phyloP scores from a whole-genome alignment of 2,888 invertebrate species.

The Dorcus hopei region DNA sequence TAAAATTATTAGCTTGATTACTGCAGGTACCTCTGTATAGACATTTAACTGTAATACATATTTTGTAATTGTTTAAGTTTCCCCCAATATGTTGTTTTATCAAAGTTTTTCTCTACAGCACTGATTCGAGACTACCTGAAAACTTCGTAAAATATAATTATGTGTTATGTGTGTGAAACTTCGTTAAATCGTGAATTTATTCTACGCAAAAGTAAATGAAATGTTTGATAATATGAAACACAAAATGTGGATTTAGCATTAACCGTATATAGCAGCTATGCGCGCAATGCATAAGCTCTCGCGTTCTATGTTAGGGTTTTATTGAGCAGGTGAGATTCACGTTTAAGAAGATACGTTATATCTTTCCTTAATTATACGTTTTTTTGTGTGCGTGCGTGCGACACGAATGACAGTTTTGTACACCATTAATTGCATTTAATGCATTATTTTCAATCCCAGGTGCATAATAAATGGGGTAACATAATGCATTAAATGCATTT shows the following conservation, averaged over 20 bases:
- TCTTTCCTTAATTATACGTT: conserved; percentile 26
- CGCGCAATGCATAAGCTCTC: conserved; percentile 52
- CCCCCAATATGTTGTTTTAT: conserved; percentile 28
- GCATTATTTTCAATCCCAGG: no score
- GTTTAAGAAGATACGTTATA: conserved; percentile 38
- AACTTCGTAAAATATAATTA: conserved; percentile 45
- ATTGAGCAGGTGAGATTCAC: conserved; percentile 49
- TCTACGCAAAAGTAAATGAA: conserved; percentile 27
- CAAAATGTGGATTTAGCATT: conserved; percentile 33
- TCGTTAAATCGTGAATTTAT: conserved; percentile 37
- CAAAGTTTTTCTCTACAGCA: conserved; percentile 49
- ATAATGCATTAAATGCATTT: no score
- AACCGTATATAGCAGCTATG: conserved; percentile 44
- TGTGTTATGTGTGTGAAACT: conserved; percentile 47
- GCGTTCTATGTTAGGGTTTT: conserved; percentile 47
- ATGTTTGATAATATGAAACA: conserved; percentile 17
- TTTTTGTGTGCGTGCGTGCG: conserved; percentile 14
- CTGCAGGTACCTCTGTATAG: no score
- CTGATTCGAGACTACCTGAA: conserved; percentile 45
- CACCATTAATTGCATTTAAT: no score
- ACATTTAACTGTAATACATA: no score
- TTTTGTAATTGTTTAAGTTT: background rate
- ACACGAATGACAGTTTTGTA: conserved; percentile 2
- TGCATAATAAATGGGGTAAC: no score
- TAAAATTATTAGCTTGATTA: no score